Evolutionary conservation across 2,113 vertebrate genomes (phyloP), one percentile per base, ranked within the genome.

Genomic region (Aix galericulata): DNA sequence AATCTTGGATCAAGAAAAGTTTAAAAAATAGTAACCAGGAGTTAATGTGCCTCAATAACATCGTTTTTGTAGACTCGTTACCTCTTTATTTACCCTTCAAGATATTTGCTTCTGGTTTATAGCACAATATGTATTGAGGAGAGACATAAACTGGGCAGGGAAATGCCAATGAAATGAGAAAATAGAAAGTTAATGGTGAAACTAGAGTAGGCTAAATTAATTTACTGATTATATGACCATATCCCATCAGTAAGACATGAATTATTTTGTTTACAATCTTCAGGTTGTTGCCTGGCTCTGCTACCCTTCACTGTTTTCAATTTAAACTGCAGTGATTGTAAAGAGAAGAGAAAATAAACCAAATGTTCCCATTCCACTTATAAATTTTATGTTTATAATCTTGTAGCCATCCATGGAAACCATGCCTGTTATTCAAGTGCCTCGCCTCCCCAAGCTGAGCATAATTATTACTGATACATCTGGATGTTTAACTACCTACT

Each of bases 301-400:
- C 95, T 97, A 94, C 96, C 95, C 97, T 97, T 97, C 94, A 69
- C 97, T 97, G 97, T 97, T 97, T 97, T 97, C 97, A 97, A 97
- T 97, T 97, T 97, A 95, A 97, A 94, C 91, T 63, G 86, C 95
- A 97, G 95, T 97, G 97, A 97, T 96, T 97, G 96, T 97, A 97
- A 97, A 97, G 95, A 97, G 97, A 96, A 94, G 97, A 97, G 96
- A 97, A 97, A 97, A 97, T 97, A 97, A 97, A 97, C 96, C 96
- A 96, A 97, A 96, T 95, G 96, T 97, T 97, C 97, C 97, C 97
- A 97, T 97, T 97, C 97, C 96, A 97, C 96, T 97, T 97, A 97
- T 96, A 97, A 97, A 97, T 97, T 97, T 97, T 96, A 97, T 97
- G 96, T 97, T 97, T 97, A 97, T 97, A 97, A 96, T 97, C 97